Percentiles rank a stretch among this genome's conserved stretches.
These are phyloP conservation scores for Nemotelus pantherinus DNA, from an alignment of 2,888 invertebrate genomes.

Conservation along the genomic window DNA sequence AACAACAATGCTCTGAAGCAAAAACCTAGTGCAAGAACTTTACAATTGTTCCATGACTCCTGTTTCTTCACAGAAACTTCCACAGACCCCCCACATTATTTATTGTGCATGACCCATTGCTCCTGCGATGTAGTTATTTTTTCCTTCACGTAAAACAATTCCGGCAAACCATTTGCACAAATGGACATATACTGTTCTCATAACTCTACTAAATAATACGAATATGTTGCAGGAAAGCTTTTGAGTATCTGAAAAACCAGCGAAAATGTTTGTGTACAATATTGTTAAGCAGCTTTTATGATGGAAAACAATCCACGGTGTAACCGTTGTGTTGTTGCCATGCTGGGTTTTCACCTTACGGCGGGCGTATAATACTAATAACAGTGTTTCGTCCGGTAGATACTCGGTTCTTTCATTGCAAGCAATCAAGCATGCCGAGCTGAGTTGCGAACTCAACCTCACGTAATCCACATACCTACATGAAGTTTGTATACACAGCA, in stretches of 20 bases:
- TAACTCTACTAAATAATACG: conserved; percentile 22
- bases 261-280: neutral
- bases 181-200: neutral
- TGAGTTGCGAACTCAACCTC: conserved; percentile 3
- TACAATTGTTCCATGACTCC: too few species aligned
- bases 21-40: too few species aligned
- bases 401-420: neutral
- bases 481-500: conserved; percentile 17
- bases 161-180: too few species aligned
- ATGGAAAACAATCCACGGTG: conserved; percentile 1
- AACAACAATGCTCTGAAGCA: too few species aligned
- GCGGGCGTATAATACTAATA: neutral
- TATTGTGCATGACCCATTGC: too few species aligned
- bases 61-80: too few species aligned
- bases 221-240: neutral
- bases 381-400: neutral
- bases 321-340: neutral
- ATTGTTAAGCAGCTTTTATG: conserved; percentile 6
- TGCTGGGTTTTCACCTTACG: too few species aligned
- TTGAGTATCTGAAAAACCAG: neutral
- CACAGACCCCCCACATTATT: too few species aligned
- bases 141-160: too few species aligned
- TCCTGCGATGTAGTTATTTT: too few species aligned
- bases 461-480: conserved; percentile 20
- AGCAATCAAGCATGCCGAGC: neutral